Evolutionary conservation across 2,888 invertebrate species (phyloP), one percentile per base, ranked within the genome.

Genomic region (Melinaea menophilus): DNA sequence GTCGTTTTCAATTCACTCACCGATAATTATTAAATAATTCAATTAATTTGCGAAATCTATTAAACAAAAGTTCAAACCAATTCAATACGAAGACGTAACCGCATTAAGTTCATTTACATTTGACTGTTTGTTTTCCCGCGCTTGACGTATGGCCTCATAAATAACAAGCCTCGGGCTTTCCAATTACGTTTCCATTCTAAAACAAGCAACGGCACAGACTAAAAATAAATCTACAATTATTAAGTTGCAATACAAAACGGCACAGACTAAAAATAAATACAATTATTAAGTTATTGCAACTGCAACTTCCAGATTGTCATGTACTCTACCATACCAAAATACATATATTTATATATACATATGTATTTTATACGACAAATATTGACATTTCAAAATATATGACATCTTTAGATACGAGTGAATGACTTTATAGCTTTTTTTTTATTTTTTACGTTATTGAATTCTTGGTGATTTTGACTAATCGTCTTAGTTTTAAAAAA

Each of bases 81-180:
- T 22, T 31, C 7, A 37, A 55, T 66, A 68, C 62, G 55, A 64
- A 68, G 64, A 68, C 64, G 61, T 68, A 69, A 67, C 66, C 63
- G 59, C 69, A 72, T 77, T 77, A 75, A 66, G 63, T 63, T 58
- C 69, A 72, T 75, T 77, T 75, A 77, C 78, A 76, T 75, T 69
- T 66, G 72, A 73, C 71, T 84, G 82, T 86, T 86, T 84, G 85
- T 82, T 83, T 81, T 75, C 72, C 73, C 62, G 64, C 65, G 69
- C 62, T 70, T 88, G 84, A 88, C 84, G 82, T 78, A 88, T 84
- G 73, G 80, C 65, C 68, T 69, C 84, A 88, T 88, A 85, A 87
- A 87, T 87, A 81, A 85, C 75, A 58, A 60, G 69, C 84, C 85
- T 79, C 71, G 72, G 83, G 81, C 69, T 75, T 80, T 80, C 85